A percentile compares a stretch with the other conserved stretches of the same genome.
These are phyloP conservation scores for Hirudinaria manillensis DNA, from an alignment of 2,888 invertebrate species.

Conservation along the genomic window DNA sequence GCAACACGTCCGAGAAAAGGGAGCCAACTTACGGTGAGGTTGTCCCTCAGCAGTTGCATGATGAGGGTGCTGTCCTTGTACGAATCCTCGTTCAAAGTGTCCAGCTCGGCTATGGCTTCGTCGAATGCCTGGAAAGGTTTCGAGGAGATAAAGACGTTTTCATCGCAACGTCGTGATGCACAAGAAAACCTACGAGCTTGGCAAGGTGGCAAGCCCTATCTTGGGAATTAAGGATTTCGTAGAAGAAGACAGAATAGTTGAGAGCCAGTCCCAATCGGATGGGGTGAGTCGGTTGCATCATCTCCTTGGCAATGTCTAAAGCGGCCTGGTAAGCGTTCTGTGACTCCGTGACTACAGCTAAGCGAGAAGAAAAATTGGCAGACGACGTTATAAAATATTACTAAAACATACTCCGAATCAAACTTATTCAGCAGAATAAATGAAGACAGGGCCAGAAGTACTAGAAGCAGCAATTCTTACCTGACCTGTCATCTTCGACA, in stretches of 20 bases:
- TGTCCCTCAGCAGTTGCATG: conserved; percentile 57
- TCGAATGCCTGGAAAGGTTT: conserved; percentile 80
- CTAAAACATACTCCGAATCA: background rate
- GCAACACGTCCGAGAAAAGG: background rate
- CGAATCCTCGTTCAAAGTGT: conserved; percentile 98
- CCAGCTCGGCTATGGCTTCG: conserved; percentile 98
- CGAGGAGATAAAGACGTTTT: background rate
- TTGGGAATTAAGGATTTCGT: conserved; percentile 98
- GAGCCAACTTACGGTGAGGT: conserved; percentile 53
- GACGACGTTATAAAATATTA: background rate
- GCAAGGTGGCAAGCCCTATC: conserved; percentile 98
- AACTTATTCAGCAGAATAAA: background rate
- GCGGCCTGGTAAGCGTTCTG: conserved; percentile 36
- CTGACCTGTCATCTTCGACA: conserved; percentile 74
- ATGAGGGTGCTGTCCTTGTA: conserved; percentile 99
- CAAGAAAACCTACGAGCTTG: conserved; percentile 71
- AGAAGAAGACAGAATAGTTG: conserved; percentile 99
- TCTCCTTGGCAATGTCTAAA: conserved; percentile 76
- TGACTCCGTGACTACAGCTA: conserved; percentile 32
- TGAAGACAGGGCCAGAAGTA: background rate
- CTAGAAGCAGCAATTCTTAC: conserved; percentile 62
- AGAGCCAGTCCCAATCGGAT: conserved; percentile 96
- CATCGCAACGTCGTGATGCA: background rate
- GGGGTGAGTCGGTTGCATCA: conserved; percentile 98
- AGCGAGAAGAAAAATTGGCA: background rate